phyloP scores from a whole-genome alignment of 2,888 invertebrate genomes.

The Stenichneumon culpator region DNA sequence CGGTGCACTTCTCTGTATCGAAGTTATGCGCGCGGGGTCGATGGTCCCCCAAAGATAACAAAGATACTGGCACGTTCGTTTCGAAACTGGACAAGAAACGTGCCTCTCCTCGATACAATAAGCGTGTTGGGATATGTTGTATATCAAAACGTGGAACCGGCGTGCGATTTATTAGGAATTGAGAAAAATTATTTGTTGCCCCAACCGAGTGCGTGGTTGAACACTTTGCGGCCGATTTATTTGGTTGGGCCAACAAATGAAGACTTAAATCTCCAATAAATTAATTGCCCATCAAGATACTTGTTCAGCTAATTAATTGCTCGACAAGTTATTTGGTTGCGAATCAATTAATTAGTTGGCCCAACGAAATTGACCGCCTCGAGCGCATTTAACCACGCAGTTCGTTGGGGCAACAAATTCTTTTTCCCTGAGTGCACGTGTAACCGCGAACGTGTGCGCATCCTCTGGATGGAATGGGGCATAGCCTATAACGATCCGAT shows the following conservation, averaged over 20 bases:
- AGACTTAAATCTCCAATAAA: not conserved
- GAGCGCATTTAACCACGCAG: not conserved
- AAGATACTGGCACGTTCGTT: slow-evolving; percentile 35
- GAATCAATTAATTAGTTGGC: not conserved
- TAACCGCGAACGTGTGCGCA: not conserved
- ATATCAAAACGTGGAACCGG: slow-evolving; percentile 5
- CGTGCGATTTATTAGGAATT: slow-evolving; percentile 23
- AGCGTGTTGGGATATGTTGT: not conserved
- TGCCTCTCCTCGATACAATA: not conserved
- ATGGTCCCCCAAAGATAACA: slow-evolving; percentile 62
- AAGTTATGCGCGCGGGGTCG: slow-evolving; percentile 65
- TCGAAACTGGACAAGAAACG: slow-evolving; percentile 1
- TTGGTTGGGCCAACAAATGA: not conserved
- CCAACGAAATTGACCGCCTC: not conserved
- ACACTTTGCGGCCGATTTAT: not conserved
- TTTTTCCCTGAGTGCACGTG: not conserved
- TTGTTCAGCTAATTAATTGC: not conserved
- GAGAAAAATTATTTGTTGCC: not conserved
- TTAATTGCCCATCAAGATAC: too few relatives aligned
- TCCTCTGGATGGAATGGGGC: slow-evolving; percentile 1
- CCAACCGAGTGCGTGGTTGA: not conserved
- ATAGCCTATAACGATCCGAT: not conserved
- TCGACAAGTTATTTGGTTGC: not conserved
- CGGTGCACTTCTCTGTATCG: slow-evolving; percentile 54
- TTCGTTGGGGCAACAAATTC: not conserved